phyloP scores from a whole-genome alignment of 1,140 invertebrate genomes.

The Rhagoletis zephyria region DNA sequence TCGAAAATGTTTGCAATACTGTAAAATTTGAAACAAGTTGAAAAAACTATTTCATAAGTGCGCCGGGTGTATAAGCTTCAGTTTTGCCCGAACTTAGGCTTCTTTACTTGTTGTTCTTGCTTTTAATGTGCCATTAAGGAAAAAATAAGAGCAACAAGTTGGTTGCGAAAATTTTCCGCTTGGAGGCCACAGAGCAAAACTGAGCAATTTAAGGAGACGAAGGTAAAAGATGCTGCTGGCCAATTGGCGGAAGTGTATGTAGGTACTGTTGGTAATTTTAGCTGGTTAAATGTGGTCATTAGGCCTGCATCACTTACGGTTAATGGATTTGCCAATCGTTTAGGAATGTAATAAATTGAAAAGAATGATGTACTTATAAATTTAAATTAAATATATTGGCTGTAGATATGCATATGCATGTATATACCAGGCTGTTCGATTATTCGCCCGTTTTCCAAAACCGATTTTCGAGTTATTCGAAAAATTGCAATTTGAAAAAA shows the following conservation, averaged over 20 bases:
- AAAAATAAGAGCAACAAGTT: neutral
- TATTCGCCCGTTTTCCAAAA: no score
- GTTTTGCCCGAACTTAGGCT: no score
- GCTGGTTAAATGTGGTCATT: constrained; percentile 11
- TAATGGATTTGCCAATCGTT: constrained; percentile 19
- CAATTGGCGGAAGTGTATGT: neutral
- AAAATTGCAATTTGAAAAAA: no score
- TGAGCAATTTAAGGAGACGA: neutral
- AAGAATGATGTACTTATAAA: neutral
- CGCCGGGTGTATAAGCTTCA: no score
- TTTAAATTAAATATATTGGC: no score
- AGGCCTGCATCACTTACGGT: neutral
- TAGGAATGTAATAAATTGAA: constrained; percentile 14
- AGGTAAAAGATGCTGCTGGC: neutral
- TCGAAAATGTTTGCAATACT: no score
- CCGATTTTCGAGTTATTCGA: no score
- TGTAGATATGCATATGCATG: no score
- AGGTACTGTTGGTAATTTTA: neutral
- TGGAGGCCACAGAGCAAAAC: neutral
- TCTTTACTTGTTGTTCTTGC: neutral
- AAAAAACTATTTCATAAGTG: no score
- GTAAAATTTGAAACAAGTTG: no score
- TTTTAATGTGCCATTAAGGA: constrained; percentile 34
- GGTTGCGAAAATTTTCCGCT: constrained; percentile 20
- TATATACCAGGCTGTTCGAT: no score